A percentile compares a stretch with the other conserved stretches of the same genome.
Evolutionary conservation across 2,888 invertebrate genomes (phyloP).

Genomic region (Celastrina argiolus): DNA sequence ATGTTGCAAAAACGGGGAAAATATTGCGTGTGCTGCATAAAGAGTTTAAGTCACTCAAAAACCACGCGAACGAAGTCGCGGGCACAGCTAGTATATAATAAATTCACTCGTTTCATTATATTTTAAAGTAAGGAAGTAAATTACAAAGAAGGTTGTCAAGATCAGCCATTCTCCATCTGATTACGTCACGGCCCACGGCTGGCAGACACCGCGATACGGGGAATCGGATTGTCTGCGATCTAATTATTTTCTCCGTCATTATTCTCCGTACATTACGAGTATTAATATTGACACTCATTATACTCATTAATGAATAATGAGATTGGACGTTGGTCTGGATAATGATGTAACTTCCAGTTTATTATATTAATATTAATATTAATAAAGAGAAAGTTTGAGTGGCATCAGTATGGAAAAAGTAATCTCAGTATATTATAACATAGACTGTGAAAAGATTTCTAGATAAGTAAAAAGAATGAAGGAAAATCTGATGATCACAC

Average conservation of each 20-base stretch:
- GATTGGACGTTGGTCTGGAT: not conserved
- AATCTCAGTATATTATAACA: too few relatives aligned
- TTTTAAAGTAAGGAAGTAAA: not conserved
- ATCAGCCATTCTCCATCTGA: not conserved
- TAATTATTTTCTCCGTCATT: not conserved
- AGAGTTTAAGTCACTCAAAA: too few relatives aligned
- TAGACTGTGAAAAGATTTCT: too few relatives aligned
- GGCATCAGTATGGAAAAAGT: too few relatives aligned
- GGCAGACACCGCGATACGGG: not conserved
- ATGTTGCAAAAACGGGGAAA: too few relatives aligned
- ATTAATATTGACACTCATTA: not conserved
- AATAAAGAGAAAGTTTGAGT: too few relatives aligned
- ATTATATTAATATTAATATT: too few relatives aligned
- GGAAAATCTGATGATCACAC: too few relatives aligned
- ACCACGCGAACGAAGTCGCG: too few relatives aligned
- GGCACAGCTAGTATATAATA: too few relatives aligned
- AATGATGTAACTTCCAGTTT: not conserved
- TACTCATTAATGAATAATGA: not conserved
- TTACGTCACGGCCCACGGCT: not conserved
- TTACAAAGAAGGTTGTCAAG: not conserved
- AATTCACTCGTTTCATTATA: not conserved
- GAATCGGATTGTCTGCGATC: not conserved
- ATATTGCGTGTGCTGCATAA: too few relatives aligned
- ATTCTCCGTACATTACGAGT: not conserved
- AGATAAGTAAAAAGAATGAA: too few relatives aligned